phyloP scores from a whole-genome alignment of 2,888 invertebrate species.

The Drosophila kuntzei region DNA sequence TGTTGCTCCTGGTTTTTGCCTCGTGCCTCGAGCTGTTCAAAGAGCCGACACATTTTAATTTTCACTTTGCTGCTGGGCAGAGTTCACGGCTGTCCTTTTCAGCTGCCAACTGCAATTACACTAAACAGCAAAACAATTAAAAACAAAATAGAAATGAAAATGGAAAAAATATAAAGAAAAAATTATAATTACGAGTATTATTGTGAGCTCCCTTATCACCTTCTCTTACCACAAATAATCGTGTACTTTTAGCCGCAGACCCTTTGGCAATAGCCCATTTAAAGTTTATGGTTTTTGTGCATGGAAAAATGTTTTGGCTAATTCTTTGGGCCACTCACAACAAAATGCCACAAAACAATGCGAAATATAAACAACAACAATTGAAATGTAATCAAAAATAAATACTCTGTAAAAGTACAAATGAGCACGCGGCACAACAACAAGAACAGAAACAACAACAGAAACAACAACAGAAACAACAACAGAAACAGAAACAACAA shows the following conservation, averaged over 20 bases:
- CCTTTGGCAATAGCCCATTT: conserved; percentile 19
- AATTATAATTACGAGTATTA: conserved; percentile 58
- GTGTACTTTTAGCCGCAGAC: conserved; percentile 8
- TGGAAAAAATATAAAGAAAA: conserved; percentile 8
- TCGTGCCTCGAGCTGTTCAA: conserved; percentile 20
- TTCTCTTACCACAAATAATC: conserved; percentile 5
- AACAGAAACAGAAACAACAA: no score
- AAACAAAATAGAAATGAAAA: conserved; percentile 1
- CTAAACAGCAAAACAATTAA: conserved; percentile 50
- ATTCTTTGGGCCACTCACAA: conserved; percentile 44
- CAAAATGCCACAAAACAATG: conserved; percentile 37
- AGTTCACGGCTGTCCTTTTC: conserved; percentile 51
- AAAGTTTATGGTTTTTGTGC: conserved; percentile 15
- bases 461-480: conserved; percentile 24
- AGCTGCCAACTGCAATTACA: conserved; percentile 62
- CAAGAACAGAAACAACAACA: conserved; percentile 21
- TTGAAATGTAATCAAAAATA: conserved; percentile 73
- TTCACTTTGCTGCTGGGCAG: conserved; percentile 37
- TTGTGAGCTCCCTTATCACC: conserved; percentile 18
- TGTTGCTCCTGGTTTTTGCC: conserved; percentile 13
- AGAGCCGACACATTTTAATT: conserved; percentile 60
- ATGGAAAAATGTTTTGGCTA: conserved; percentile 50
- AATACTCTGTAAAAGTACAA: conserved; percentile 54
- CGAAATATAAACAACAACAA: conserved; percentile 39
- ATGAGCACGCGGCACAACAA: conserved; percentile 41